Conservation (phyloP, 2,797 vertebrate species). For the Melanotaenia pygmaea region DNA sequence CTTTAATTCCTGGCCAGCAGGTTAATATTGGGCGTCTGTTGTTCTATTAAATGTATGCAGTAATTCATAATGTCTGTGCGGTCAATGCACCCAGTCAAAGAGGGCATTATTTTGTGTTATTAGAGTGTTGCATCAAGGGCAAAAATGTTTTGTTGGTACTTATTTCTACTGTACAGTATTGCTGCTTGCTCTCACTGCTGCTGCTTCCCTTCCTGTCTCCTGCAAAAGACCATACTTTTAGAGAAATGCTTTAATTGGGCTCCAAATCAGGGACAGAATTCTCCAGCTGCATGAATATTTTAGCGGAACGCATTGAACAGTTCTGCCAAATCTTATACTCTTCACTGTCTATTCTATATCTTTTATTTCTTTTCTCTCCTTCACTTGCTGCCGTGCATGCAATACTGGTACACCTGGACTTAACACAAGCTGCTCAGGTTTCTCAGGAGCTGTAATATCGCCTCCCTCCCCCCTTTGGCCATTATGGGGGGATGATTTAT, state of each 20-base stretch:
- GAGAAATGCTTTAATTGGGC: slow-evolving; percentile 72
- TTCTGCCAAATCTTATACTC: slow-evolving; percentile 48
- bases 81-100: slow-evolving; percentile 44
- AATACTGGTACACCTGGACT: slow-evolving; percentile 24
- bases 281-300: slow-evolving; percentile 76
- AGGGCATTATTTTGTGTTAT: slow-evolving; percentile 26
- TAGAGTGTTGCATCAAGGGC: slow-evolving; percentile 32
- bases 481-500: slow-evolving; percentile 55
- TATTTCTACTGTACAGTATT: background rate
- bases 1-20: slow-evolving; percentile 71
- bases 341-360: slow-evolving; percentile 47
- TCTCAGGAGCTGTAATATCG: slow-evolving; percentile 24
- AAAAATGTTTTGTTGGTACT: slow-evolving; percentile 14
- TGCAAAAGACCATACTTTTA: slow-evolving; percentile 62
- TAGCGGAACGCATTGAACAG: slow-evolving; percentile 60
- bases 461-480: slow-evolving; percentile 13
- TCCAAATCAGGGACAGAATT: slow-evolving; percentile 72
- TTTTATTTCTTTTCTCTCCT: slow-evolving; percentile 31
- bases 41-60: slow-evolving; percentile 60
- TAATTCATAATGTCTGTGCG: slow-evolving; percentile 62
- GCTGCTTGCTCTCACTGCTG: slow-evolving; percentile 11
- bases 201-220: slow-evolving; percentile 44
- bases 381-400: slow-evolving; percentile 19
- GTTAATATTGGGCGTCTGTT: slow-evolving; percentile 66
- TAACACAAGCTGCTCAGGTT: slow-evolving; percentile 24